Evolutionary conservation across 2,888 invertebrate species (phyloP), one percentile per base, ranked within the genome.

Genomic region (Empis stercorea): DNA sequence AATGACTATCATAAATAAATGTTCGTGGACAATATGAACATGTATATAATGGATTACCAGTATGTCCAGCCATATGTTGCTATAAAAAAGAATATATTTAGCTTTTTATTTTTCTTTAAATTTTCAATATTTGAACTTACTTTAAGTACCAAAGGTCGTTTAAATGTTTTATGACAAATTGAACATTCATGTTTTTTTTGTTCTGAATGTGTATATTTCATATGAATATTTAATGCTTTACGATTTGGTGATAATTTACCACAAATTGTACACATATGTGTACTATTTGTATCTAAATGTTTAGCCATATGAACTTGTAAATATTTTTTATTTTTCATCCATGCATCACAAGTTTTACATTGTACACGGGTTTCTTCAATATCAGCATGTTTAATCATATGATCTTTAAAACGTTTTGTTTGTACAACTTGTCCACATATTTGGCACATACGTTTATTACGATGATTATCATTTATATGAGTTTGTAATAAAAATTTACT

Each of bases 171-270:
- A 3, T 45, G 37, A 32, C 51, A 51, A 16, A 45, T 27, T 6
- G 23, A 30, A 38, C 51, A 51, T 13, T 46, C 42, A 17, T 37
- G 39, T 10, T 17, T 32, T 6, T 43, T 37, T 16, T 36, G 20
- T 13, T 43, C 36, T 16, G 47, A 46, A 23, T 48, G 48, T 9
- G 23, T 27, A 27, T 44, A 41, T 9, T 40, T 38, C 4, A 49
- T 51, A 14, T 51, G 51, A 34, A 43, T 47, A 14, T 30, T 43
- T 10, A 51, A 30, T 14, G 51, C 47, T 20, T 45, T 43, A 16
- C 23, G 20, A 27, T 49, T 51, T 30, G 49, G 49, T 13, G 45
- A 45, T 30, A 34, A 16, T 43, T 48, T 48, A 2, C 32, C 37
- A 23, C 45, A 48, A 41, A 48, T 14, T 15, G 41, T 27, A 23